Conservation (phyloP, 1,140 invertebrate species). For the Aphaenogaster ashmeadi region DNA sequence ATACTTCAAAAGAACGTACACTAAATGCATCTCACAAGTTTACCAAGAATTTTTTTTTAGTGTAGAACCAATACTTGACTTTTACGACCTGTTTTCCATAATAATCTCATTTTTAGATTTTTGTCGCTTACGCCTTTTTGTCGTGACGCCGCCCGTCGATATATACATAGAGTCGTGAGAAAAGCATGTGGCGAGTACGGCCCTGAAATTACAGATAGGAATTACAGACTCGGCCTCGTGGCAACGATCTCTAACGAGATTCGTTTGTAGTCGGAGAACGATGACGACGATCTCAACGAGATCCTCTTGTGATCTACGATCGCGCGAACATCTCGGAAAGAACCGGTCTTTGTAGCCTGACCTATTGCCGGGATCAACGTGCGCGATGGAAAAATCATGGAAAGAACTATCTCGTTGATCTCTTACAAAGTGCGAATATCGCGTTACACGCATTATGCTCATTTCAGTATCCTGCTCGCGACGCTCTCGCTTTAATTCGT, state of each 20-base stretch:
- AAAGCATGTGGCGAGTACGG: conserved; percentile 26
- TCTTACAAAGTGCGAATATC: conserved; percentile 44
- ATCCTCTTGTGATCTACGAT: conserved; percentile 59
- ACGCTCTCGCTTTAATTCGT: conserved; percentile 21
- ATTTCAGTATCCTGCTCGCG: not conserved
- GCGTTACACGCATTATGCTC: conserved; percentile 34
- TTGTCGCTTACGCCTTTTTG: no score
- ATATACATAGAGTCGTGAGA: not conserved
- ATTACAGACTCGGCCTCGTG: conserved; percentile 69
- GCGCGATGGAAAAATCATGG: conserved; percentile 54
- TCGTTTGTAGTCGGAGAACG: conserved; percentile 65
- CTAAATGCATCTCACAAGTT: no score
- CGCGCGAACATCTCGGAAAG: conserved; percentile 39
- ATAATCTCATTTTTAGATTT: no score
- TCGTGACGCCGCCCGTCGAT: no score
- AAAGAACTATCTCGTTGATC: conserved; percentile 55
- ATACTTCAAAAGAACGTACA: no score
- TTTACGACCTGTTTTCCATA: no score
- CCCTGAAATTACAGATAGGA: conserved; percentile 60
- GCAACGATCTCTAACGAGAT: conserved; percentile 75
- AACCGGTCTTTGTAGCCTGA: conserved; percentile 44
- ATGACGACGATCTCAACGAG: conserved; percentile 64
- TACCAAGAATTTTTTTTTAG: no score
- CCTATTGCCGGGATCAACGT: conserved; percentile 49
- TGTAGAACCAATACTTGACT: no score